These are phyloP conservation scores for Ormyrus rosae DNA, from an alignment of 2,888 invertebrate genomes.

Conservation along the genomic window DNA sequence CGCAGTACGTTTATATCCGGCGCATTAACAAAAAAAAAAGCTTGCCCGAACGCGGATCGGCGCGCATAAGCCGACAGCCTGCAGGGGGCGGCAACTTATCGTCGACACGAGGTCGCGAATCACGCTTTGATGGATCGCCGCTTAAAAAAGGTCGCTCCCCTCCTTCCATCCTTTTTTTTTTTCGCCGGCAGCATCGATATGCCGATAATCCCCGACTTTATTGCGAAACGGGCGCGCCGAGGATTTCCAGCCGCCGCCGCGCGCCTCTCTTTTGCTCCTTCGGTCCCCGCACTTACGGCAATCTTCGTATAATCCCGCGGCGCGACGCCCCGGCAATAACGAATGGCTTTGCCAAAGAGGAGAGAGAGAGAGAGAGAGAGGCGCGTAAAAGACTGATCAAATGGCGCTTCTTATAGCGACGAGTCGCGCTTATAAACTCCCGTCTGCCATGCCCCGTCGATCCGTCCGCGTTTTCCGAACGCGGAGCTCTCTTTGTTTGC, in stretches of 20 bases:
- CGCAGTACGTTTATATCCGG: neutral
- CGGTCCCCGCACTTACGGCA: conserved; percentile 35
- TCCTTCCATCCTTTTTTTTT: neutral
- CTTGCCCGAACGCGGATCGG: neutral
- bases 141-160: conserved; percentile 44
- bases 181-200: conserved; percentile 42
- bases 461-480: neutral
- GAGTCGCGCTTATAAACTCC: neutral
- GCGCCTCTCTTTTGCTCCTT: no score
- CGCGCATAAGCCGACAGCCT: neutral
- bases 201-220: conserved; percentile 55
- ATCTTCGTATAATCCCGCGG: conserved; percentile 46
- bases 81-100: conserved; percentile 44
- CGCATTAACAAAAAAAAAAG: conserved; percentile 4
- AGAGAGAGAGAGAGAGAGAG: neutral
- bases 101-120: conserved; percentile 49
- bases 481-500: neutral
- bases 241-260: conserved; percentile 20
- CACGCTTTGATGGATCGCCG: conserved; percentile 54
- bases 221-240: conserved; percentile 51
- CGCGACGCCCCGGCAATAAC: conserved; percentile 23
- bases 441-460: no score
- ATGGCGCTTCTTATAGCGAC: conserved; percentile 14
- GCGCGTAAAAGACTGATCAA: conserved; percentile 33
- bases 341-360: conserved; percentile 35